Evolutionary conservation across 2,113 vertebrate genomes (phyloP), one percentile per base, ranked within the genome.

Genomic region (Pterocles orientalis): DNA sequence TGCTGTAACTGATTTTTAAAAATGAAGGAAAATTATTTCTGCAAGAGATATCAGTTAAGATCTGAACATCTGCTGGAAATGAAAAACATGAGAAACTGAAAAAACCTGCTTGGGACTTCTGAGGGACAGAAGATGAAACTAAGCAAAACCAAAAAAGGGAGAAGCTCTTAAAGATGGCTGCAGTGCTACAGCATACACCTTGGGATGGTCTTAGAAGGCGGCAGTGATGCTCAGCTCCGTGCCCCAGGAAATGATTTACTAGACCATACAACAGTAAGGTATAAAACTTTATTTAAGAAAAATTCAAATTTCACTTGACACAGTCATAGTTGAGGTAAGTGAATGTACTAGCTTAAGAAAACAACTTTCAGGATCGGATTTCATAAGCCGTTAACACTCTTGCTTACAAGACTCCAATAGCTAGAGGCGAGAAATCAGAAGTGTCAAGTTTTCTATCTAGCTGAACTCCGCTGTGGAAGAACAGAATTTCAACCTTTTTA

Each of bases 221-320:
- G 39, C 47, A 24, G 24, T 18, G 24, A 4, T 80, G 26, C 41
- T 75, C 14, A 76, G 31, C n/a, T 83, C 88, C 45, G 23, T 15
- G 19, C 25, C 73, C 51, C 26, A 33, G 14, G 33, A 58, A 85
- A 84, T 61, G 75, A 96, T 17, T 60, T n/a, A 48, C 36, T 47
- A 70, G 79, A 86, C 47, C 41, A 64, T 23, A 58, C 39, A 47
- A 14, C 17, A 36, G 12, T 87, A 25, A 94, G 58, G 86, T 65
- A 94, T 91, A 84, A 89, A 96, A 65, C 66, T 92, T 97, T 97
- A 95, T 95, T 97, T 76, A 4, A 84, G 91, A 96, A 86, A 95
- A 94, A 69, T 9, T 65, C 79, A 87, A 56, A 89, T 80, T 82
- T 94, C 85, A 88, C 90, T 95, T 95, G 90, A 96, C 82, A 94